Conservation (phyloP, 2,797 vertebrate genomes). For the Kryptolebias ocellatus region DNA sequence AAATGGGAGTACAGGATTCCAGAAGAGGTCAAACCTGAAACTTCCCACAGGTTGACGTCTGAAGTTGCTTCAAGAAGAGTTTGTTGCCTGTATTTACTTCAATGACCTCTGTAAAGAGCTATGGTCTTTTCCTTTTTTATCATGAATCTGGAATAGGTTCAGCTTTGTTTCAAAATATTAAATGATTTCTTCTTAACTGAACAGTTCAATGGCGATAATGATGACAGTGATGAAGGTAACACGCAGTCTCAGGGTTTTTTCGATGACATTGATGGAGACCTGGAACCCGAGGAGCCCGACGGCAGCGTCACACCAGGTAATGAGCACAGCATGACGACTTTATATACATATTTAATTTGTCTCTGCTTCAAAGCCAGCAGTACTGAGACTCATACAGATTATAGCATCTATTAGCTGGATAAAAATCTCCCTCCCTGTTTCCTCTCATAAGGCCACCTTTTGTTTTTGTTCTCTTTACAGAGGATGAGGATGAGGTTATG, state of each 20-base stretch:
- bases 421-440: not conserved
- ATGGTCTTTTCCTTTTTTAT: too few relatives aligned
- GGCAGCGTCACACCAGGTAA: conserved; percentile 80
- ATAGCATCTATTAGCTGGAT: too few relatives aligned
- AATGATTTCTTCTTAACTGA: conserved; percentile 5
- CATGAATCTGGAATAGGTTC: too few relatives aligned
- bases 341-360: not conserved
- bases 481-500: conserved; percentile 81
- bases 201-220: conserved; percentile 83
- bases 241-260: conserved; percentile 66
- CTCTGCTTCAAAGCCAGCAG: not conserved
- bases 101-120: too few relatives aligned
- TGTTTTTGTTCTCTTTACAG: conserved; percentile 55
- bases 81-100: too few relatives aligned
- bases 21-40: too few relatives aligned
- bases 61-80: too few relatives aligned
- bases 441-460: not conserved
- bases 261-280: conserved; percentile 66
- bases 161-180: not conserved
- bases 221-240: conserved; percentile 81
- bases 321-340: too few relatives aligned
- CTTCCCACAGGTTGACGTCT: too few relatives aligned
- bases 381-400: too few relatives aligned
- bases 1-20: too few relatives aligned
- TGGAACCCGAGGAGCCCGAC: conserved; percentile 69